Evolutionary conservation across 2,797 vertebrate genomes (phyloP).

Genomic region (Hemitrygon akajei): DNA sequence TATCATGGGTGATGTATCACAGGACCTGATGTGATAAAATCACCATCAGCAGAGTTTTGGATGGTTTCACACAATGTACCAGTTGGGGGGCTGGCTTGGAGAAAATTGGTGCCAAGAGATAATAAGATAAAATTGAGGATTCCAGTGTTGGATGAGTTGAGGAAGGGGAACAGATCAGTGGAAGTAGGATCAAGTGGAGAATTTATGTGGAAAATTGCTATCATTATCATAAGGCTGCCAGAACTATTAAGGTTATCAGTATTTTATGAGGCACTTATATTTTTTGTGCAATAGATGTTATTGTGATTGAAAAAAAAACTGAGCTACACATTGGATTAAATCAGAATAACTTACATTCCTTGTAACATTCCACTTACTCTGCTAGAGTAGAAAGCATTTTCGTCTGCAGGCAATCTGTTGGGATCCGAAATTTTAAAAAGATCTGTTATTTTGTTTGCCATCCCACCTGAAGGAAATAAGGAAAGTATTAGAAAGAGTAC

Average conservation of each 20-base stretch:
- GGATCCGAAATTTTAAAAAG: neutral
- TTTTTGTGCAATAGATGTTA: neutral
- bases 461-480: neutral
- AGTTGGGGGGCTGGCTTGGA: neutral
- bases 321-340: neutral
- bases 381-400: neutral
- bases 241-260: neutral
- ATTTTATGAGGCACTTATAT: too few species aligned
- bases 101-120: neutral
- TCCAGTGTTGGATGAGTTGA: neutral
- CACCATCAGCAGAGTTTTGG: neutral
- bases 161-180: neutral
- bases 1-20: neutral
- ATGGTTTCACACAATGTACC: neutral
- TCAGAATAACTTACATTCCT: neutral
- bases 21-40: neutral
- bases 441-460: conserved; percentile 25
- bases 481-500: neutral
- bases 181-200: neutral
- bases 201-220: neutral
- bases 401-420: neutral
- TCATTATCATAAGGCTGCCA: neutral
- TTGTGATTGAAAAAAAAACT: neutral
- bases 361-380: neutral
- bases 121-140: neutral